Base-by-base conservation (phyloP, 92 coral and sea anemone genomes). In the Galaxea fascicularis region DNA sequence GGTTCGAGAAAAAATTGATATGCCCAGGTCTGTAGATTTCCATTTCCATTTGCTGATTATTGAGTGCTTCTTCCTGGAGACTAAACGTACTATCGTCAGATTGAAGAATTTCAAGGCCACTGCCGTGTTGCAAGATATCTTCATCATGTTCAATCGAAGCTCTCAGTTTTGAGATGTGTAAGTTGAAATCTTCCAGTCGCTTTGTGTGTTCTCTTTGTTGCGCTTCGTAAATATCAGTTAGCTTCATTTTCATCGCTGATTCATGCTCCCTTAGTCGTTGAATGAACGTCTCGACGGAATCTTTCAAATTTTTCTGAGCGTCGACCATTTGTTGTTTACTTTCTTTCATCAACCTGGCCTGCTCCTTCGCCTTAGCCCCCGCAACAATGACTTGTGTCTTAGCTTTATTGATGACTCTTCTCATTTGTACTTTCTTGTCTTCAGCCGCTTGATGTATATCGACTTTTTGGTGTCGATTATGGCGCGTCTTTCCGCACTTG, bases 381-480 rank as follows among this genome's bases (percentile, higher is more conserved):
- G 44, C 16, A 70, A 4, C 0, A 14, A 17, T 10, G 5, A 74
- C 21, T n/a, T 54, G 28, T 8, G 3, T 14, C 41, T 26, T 53
- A 17, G 65, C 78, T 29, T 20, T 51, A 29, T 49, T 64, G 5
- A 74, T 13, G 44, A 51, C 1, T 17, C 25, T 29, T 17, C n/a
- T 49, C 22, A 35, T 7, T 22, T 52, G 78, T 31, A 25, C 14
- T 28, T 74, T 74, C 15, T 25, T 25, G 10, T 74, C 64, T 53
- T 74, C 45, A 25, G 78, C 78, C n/a, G 44, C 78, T 49, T 49
- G 22, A 16, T 74, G 78, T 13, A 74, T 49, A 12, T 74, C 78
- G 27, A 49, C 78, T 30, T 51, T 74, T 11, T 30, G 31, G 27
- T 74, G 78, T 49, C 15, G 78, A 25, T 74, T 28, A 74, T 74